Conservation (phyloP, 2,113 vertebrate species). For the Macquaria australasica region DNA sequence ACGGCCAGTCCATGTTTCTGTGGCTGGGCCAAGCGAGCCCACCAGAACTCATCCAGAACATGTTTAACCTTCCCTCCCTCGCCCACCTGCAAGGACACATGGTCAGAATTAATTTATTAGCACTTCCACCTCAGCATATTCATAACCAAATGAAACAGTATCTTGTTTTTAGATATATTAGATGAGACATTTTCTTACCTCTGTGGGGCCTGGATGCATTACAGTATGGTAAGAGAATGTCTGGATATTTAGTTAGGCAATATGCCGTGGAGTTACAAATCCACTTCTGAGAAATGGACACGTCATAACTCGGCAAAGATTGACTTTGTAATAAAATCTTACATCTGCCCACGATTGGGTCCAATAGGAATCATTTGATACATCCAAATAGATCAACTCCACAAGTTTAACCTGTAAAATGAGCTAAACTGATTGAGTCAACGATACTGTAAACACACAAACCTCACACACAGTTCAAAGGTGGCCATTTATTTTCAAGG, state of each 20-base stretch:
- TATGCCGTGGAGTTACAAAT: not conserved
- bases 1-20: conserved; percentile 90
- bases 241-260: conserved; percentile 1
- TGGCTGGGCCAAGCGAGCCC: conserved; percentile 91
- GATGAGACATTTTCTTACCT: not conserved
- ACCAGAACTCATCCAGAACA: conserved; percentile 90
- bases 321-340: not conserved
- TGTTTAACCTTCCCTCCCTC: conserved; percentile 92
- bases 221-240: conserved; percentile 27
- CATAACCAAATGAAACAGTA: not conserved
- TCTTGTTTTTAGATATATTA: conserved; percentile 8
- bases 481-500: conserved; percentile 10
- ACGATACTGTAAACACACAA: not conserved
- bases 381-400: not conserved
- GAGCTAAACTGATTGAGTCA: not conserved
- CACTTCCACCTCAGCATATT: not conserved
- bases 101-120: conserved; percentile 80
- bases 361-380: not conserved
- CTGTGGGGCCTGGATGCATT: not conserved
- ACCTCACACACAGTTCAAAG: conserved; percentile 5
- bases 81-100: conserved; percentile 87
- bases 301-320: conserved; percentile 4
- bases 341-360: conserved; percentile 11
- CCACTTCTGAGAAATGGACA: not conserved
- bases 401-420: not conserved